Evolutionary conservation across 2,888 invertebrate species (phyloP).

Genomic region (Perdita meconis): DNA sequence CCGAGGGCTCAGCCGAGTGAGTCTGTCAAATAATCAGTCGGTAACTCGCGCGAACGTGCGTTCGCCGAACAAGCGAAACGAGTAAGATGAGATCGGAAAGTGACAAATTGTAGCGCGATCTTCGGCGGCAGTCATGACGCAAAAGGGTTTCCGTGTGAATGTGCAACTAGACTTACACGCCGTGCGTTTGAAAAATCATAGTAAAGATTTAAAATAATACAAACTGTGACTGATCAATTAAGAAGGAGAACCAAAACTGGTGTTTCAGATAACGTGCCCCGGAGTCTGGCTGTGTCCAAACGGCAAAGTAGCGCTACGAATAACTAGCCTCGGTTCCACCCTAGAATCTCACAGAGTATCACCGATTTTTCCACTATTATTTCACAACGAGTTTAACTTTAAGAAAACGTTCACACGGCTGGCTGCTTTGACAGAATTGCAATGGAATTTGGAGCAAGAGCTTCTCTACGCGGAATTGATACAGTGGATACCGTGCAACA

Average conservation of each 20-base stretch:
- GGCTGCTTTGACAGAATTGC: slow-evolving; percentile 84
- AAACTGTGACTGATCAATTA: too few relatives aligned
- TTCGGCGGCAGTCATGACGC: slow-evolving; percentile 72
- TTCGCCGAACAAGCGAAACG: background rate
- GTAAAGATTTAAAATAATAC: too few relatives aligned
- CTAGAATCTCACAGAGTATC: slow-evolving; percentile 88
- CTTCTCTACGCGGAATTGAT: slow-evolving; percentile 88
- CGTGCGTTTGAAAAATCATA: slow-evolving; percentile 76
- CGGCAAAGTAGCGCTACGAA: slow-evolving; percentile 90
- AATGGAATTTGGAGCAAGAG: slow-evolving; percentile 86
- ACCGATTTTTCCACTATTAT: slow-evolving; percentile 90
- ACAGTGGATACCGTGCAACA: slow-evolving; percentile 86
- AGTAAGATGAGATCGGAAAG: slow-evolving; percentile 12
- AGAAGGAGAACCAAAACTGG: too few relatives aligned
- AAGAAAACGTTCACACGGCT: slow-evolving; percentile 86
- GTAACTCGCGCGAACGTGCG: background rate
- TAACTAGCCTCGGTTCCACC: slow-evolving; percentile 89
- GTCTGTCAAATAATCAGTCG: background rate
- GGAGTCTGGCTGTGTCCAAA: slow-evolving; percentile 93
- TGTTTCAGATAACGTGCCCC: slow-evolving; percentile 90
- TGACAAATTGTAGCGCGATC: background rate
- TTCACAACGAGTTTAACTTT: slow-evolving; percentile 90
- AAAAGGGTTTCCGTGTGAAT: slow-evolving; percentile 80
- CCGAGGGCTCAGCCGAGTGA: background rate
- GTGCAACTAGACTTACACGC: slow-evolving; percentile 81